phyloP scores from a whole-genome alignment of 2,797 vertebrate genomes.

The Typhlichthys eigenmanni region DNA sequence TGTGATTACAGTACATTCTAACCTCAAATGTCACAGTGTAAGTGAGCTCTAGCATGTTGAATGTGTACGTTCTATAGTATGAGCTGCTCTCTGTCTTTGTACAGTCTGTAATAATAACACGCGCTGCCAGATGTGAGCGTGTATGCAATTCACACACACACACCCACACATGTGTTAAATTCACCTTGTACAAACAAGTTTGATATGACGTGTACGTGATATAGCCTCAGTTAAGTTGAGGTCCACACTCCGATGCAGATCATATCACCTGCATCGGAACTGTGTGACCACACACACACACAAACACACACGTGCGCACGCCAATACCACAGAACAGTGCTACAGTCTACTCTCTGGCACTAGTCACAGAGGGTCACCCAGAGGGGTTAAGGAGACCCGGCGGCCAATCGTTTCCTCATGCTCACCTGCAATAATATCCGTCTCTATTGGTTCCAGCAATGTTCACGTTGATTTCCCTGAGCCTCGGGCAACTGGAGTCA shows the following conservation, averaged over 20 bases:
- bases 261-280: not conserved
- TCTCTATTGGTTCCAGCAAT: slow-evolving; percentile 8
- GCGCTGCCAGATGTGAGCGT: no score
- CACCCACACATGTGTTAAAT: not conserved
- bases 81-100: no score
- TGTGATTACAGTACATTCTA: not conserved
- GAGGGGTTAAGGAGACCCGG: not conserved
- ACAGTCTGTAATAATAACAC: no score
- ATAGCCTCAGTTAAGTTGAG: not conserved
- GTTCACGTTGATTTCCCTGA: slow-evolving; percentile 13
- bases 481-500: slow-evolving; percentile 9
- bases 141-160: no score
- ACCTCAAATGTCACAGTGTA: not conserved
- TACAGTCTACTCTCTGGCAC: not conserved
- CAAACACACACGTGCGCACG: not conserved
- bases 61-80: not conserved
- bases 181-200: slow-evolving; percentile 1
- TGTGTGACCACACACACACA: not conserved
- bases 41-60: not conserved
- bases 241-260: not conserved
- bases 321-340: slow-evolving; percentile 4
- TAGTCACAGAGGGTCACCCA: slow-evolving; percentile 3
- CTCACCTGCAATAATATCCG: slow-evolving; percentile 35
- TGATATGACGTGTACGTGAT: not conserved
- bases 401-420: slow-evolving; percentile 30